phyloP scores from a whole-genome alignment of 2,113 vertebrate species.

The Fregetta grallaria region DNA sequence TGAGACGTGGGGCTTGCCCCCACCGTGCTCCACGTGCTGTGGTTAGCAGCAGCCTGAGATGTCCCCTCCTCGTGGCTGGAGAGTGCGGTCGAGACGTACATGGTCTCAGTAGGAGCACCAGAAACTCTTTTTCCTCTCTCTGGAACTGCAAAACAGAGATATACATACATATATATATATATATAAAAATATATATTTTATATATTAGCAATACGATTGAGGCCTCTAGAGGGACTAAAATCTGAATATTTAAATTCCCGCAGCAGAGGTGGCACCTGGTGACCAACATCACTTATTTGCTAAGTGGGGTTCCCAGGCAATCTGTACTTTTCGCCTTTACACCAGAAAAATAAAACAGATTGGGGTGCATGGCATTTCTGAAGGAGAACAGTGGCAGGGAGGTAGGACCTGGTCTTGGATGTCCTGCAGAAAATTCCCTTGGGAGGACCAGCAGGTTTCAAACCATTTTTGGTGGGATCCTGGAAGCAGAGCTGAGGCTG shows the following conservation, averaged over 20 bases:
- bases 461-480: neutral
- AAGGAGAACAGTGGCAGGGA: neutral
- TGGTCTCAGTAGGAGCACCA: conserved; percentile 23
- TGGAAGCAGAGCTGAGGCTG: neutral
- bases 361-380: neutral
- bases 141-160: neutral
- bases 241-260: neutral
- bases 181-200: neutral
- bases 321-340: neutral
- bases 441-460: neutral
- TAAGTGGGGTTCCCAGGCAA: neutral
- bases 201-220: neutral
- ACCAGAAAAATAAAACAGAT: neutral
- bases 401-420: neutral
- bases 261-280: neutral
- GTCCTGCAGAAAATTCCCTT: neutral
- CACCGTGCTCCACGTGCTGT: neutral
- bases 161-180: neutral
- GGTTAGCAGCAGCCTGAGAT: conserved; percentile 64
- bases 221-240: neutral
- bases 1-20: neutral
- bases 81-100: conserved; percentile 64
- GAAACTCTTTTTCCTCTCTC: conserved; percentile 11
- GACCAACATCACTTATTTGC: neutral
- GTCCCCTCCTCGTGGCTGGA: conserved; percentile 73